These are phyloP conservation scores for Indri indri DNA, from an alignment of 2,113 vertebrate genomes.

Conservation along the genomic window DNA sequence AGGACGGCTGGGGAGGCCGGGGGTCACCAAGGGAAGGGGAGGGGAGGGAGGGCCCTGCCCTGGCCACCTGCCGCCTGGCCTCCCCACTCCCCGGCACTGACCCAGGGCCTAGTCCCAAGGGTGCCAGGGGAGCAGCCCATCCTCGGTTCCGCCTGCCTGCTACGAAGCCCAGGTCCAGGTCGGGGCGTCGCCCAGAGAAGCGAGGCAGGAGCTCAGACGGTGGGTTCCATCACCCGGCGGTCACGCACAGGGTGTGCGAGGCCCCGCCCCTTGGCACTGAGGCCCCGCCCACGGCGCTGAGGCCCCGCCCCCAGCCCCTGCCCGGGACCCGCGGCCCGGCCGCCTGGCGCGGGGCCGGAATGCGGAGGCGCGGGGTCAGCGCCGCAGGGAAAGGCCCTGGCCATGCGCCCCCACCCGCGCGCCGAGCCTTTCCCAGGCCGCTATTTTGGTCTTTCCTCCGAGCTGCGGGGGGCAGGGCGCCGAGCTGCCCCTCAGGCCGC, in stretches of 20 bases:
- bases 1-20: no score
- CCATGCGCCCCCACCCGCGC: fast-evolving
- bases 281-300: not conserved
- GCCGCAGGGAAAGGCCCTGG: not conserved
- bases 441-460: constrained; percentile 56
- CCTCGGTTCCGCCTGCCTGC: not conserved
- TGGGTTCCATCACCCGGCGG: no score
- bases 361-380: constrained; percentile 26
- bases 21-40: not conserved
- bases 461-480: not conserved
- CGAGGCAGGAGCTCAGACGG: fast-evolving
- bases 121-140: not conserved
- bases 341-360: constrained; percentile 38
- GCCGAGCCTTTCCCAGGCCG: constrained; percentile 3
- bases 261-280: not conserved
- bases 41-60: not conserved
- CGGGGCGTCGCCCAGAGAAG: not conserved
- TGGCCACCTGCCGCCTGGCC: not conserved
- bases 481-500: not conserved
- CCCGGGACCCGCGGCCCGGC: not conserved
- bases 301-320: not conserved
- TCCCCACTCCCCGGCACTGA: not conserved
- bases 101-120: not conserved
- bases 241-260: not conserved
- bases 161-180: not conserved